These are phyloP conservation scores for Polyodon spathula DNA, from an alignment of 2,113 vertebrate species.

Conservation along the genomic window DNA sequence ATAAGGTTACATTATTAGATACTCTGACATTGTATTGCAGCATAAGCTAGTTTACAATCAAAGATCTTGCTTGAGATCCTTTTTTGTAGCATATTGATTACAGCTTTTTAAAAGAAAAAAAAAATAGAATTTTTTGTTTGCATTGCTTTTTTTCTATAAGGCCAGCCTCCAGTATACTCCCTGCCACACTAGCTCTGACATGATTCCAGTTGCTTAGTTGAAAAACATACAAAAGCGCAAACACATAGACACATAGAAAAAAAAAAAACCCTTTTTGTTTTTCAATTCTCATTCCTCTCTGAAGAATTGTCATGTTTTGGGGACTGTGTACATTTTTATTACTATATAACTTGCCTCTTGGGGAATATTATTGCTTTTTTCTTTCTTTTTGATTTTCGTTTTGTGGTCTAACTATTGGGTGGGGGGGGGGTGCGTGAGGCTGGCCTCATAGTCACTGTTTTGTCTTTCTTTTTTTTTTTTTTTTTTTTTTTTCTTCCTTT, in stretches of 20 bases:
- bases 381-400: slow-evolving; percentile 22
- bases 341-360: slow-evolving; percentile 7
- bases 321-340: too few species aligned
- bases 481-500: slow-evolving; percentile 75
- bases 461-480: slow-evolving; percentile 83
- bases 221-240: not conserved
- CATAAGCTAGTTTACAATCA: slow-evolving; percentile 1
- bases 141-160: slow-evolving; percentile 80
- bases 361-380: slow-evolving; percentile 31
- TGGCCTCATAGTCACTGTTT: slow-evolving; percentile 91
- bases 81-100: slow-evolving; percentile 55
- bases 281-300: too few species aligned
- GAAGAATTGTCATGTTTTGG: too few species aligned
- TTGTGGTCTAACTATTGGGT: slow-evolving; percentile 64
- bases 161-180: slow-evolving; percentile 70
- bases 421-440: slow-evolving; percentile 69
- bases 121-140: slow-evolving; percentile 56
- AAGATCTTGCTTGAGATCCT: slow-evolving; percentile 23
- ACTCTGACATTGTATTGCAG: not conserved
- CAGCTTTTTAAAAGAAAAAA: slow-evolving; percentile 52
- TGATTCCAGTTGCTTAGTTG: not conserved
- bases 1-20: slow-evolving; percentile 46
- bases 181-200: slow-evolving; percentile 51
- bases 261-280: too few species aligned
- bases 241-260: too few species aligned